Evolutionary conservation across 2,113 vertebrate species (phyloP).

Genomic region (Salvelinus alpinus): DNA sequence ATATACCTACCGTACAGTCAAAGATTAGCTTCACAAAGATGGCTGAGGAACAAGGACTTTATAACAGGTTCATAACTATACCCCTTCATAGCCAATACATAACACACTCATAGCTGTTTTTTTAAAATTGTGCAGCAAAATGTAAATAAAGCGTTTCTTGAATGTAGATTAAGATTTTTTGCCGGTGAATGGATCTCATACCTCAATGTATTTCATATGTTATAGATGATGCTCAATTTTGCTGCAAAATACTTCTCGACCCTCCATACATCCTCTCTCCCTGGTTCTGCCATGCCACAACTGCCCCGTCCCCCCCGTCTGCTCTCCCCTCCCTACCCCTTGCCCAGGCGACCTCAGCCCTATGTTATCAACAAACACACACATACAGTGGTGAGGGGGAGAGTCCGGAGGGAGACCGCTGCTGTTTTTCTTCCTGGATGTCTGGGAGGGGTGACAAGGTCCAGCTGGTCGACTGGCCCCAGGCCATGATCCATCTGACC

Average conservation of each 20-base stretch:
- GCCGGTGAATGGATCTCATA: background rate
- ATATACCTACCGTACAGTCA: background rate
- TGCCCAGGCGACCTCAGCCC: background rate
- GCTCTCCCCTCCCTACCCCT: background rate
- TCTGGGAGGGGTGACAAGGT: slow-evolving; percentile 44
- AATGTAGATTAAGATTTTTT: background rate
- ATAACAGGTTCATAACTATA: background rate
- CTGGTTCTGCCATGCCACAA: background rate
- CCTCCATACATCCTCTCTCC: background rate
- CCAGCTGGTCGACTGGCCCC: slow-evolving; percentile 50
- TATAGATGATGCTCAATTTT: too few species aligned
- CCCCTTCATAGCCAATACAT: background rate
- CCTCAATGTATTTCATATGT: background rate
- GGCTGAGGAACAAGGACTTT: background rate
- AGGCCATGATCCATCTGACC: slow-evolving; percentile 45
- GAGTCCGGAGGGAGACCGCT: slow-evolving; percentile 24
- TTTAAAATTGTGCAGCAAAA: background rate
- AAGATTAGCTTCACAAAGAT: background rate
- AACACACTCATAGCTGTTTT: background rate
- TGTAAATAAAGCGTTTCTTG: background rate
- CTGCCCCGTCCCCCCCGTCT: background rate
- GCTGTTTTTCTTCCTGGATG: slow-evolving; percentile 27
- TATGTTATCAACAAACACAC: background rate
- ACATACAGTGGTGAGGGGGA: slow-evolving; percentile 8
- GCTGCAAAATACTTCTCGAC: background rate